Evolutionary conservation across 2,113 vertebrate genomes (phyloP).

Genomic region (Myodes glareolus): DNA sequence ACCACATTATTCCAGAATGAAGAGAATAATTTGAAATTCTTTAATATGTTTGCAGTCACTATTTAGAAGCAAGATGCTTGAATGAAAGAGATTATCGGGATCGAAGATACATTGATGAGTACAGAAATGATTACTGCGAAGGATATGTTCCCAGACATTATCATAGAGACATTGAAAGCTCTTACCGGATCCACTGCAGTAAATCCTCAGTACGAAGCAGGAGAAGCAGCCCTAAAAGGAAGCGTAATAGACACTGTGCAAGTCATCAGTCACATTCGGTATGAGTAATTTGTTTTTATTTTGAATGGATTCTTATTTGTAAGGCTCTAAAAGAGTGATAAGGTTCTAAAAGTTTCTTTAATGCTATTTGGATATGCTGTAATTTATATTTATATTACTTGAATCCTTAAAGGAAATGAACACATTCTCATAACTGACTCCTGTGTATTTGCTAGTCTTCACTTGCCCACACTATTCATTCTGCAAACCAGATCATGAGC

Average conservation of each 20-base stretch:
- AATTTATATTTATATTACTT: conserved; percentile 56
- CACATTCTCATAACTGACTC: conserved; percentile 49
- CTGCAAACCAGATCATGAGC: conserved; percentile 62
- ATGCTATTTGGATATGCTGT: conserved; percentile 68
- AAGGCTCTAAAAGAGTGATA: conserved; percentile 79
- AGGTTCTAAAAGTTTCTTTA: conserved; percentile 69
- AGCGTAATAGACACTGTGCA: conserved; percentile 88
- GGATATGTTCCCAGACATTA: conserved; percentile 88
- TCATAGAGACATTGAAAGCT: conserved; percentile 90
- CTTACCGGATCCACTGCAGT: conserved; percentile 93
- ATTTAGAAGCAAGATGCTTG: conserved; percentile 88
- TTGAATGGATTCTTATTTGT: conserved; percentile 81
- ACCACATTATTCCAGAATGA: conserved; percentile 77
- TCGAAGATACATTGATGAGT: conserved; percentile 87
- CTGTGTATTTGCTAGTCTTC: conserved; percentile 63
- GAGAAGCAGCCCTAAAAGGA: conserved; percentile 92
- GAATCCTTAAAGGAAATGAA: conserved; percentile 70
- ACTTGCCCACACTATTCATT: conserved; percentile 56
- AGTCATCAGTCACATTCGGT: conserved; percentile 92
- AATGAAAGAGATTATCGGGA: conserved; percentile 90
- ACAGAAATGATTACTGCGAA: conserved; percentile 89
- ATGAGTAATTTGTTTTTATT: conserved; percentile 88
- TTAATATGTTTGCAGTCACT: conserved; percentile 89
- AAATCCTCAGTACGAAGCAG: conserved; percentile 93
- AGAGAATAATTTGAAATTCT: conserved; percentile 80